These are phyloP conservation scores for Brienomyrus longianalis DNA, from an alignment of 2,113 vertebrate species.

Conservation along the genomic window DNA sequence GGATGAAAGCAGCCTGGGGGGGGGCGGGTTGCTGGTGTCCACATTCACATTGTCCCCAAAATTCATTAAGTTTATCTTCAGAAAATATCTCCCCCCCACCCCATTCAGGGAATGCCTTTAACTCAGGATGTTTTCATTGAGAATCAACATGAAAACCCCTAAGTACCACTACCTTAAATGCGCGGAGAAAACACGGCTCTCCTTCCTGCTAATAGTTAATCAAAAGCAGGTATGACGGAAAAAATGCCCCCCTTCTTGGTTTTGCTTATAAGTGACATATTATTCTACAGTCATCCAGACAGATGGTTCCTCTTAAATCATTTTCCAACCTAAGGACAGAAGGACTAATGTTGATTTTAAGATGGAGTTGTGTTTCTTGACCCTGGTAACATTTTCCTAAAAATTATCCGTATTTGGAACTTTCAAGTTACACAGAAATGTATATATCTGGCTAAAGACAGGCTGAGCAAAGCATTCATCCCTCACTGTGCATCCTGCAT, in stretches of 20 bases:
- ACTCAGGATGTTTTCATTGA: constrained; percentile 19
- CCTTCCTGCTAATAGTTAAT: constrained; percentile 50
- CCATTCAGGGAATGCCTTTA: constrained; percentile 4
- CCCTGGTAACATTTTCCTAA: constrained; percentile 51
- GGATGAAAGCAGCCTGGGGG: constrained; percentile 68
- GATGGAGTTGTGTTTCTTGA: constrained; percentile 50
- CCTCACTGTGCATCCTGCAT: constrained; percentile 3
- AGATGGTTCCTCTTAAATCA: constrained; percentile 67
- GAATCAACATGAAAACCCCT: constrained; percentile 21
- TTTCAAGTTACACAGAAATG: constrained; percentile 32
- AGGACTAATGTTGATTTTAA: constrained; percentile 53
- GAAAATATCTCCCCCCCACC: constrained; percentile 16
- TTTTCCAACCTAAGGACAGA: constrained; percentile 59
- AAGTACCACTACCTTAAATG: constrained; percentile 38
- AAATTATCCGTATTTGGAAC: constrained; percentile 42
- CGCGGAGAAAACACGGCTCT: constrained; percentile 31
- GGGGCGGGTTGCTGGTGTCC: constrained; percentile 41
- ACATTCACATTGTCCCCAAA: constrained; percentile 29
- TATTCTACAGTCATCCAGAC: constrained; percentile 61
- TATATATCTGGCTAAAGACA: neutral
- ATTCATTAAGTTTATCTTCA: constrained; percentile 28
- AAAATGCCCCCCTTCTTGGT: constrained; percentile 40
- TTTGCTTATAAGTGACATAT: constrained; percentile 61
- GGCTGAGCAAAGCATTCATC: neutral
- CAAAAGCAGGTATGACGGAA: constrained; percentile 54